Evolutionary conservation across 2,888 invertebrate genomes (phyloP), one percentile per base, ranked within the genome.

Genomic region (Galerucella nymphaeae): DNA sequence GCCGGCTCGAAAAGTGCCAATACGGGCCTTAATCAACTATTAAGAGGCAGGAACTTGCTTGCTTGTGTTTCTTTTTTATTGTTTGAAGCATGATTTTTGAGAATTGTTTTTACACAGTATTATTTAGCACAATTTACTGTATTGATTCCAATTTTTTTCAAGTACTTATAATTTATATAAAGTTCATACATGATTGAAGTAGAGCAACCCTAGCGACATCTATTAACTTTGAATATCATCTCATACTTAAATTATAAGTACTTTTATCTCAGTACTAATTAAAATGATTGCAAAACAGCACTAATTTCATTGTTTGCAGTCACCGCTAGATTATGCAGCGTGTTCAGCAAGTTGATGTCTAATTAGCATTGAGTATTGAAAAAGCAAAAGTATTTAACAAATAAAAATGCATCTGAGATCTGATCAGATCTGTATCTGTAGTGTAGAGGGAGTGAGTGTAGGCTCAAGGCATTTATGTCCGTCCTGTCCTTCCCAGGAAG

Each of bases 11-110:
- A 91, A 76, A 91, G 92, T 78, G 90, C 93, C 75, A 93, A 91
- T 86, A 87, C 90, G 74, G 95, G 95, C 82, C 90, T 95, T 83
- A 95, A 95, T 89, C 94, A 94, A 87, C 89, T 95, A 83, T 90
- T 93, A 91, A 90, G 94, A 93, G 91, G 91, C 91, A 91, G 88
- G 90, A 84, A 65, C 71, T 77, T 74, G 61, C 75, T 79, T 75
- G 55, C 74, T 75, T 70, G 50, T 73, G 73, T 76, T 74, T 62
- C 61, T n/a, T 66, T 72, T 67, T 75, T 73, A 74, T 68, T 67
- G 57, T 74, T 75, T 72, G 61, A 16, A 70, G 76, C 75, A 76
- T 76, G 75, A 14, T 50, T 69, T 70, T 72, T 73, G 55, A 63
- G 11, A 23, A 16, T n/a, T 45, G 3, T 30, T 65, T 50, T 10